phyloP scores from a whole-genome alignment of 2,113 vertebrate species.

The Oncorhynchus kisutch region DNA sequence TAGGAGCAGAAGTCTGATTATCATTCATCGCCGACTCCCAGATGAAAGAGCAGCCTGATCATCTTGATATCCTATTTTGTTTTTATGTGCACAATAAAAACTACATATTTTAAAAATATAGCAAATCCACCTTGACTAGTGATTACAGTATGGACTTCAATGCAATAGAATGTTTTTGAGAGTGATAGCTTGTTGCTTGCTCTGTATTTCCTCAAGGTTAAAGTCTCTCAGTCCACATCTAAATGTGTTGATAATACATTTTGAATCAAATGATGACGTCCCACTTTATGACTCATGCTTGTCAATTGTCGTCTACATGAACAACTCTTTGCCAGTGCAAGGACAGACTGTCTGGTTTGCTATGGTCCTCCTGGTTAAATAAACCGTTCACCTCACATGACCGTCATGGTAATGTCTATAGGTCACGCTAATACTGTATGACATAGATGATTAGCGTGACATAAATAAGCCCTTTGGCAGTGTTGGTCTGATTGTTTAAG shows the following conservation, averaged over 20 bases:
- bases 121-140: not conserved
- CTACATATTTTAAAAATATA: not conserved
- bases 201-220: too few relatives aligned
- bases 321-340: not conserved
- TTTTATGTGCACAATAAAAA: not conserved
- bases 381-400: not conserved
- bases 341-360: not conserved
- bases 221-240: not conserved
- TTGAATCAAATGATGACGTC: too few relatives aligned
- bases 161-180: not conserved
- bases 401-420: not conserved
- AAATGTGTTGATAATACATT: not conserved
- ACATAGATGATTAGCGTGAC: too few relatives aligned
- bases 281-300: too few relatives aligned
- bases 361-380: not conserved
- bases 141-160: not conserved
- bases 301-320: too few relatives aligned
- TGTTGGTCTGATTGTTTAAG: not conserved
- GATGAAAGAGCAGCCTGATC: not conserved
- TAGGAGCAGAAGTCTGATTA: slow-evolving; percentile 20
- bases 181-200: too few relatives aligned
- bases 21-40: slow-evolving; percentile 13
- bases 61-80: not conserved
- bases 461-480: too few relatives aligned
- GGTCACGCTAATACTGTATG: too few relatives aligned